Percentiles rank a stretch among this genome's conserved stretches.
These are phyloP conservation scores for Tetraodon nigroviridis DNA, from an alignment of 2,113 vertebrate species.

Conservation along the genomic window DNA sequence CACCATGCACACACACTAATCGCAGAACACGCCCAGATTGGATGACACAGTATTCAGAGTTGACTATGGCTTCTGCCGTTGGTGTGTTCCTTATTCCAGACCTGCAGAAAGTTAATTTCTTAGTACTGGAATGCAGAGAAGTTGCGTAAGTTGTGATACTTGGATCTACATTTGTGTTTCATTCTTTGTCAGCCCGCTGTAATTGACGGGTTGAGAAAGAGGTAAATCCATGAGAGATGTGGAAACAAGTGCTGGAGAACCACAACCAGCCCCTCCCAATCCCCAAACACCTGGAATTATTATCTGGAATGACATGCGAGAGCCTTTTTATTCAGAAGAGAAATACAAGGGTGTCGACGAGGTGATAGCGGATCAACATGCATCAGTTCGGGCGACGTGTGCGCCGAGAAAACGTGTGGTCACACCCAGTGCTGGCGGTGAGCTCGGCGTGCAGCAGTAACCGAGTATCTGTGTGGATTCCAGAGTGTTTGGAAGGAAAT, in stretches of 20 bases:
- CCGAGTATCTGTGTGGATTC: slow-evolving; percentile 67
- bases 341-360: neutral
- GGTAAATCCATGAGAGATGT: slow-evolving; percentile 39
- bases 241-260: slow-evolving; percentile 22
- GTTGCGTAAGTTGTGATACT: slow-evolving; percentile 27
- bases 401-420: slow-evolving; percentile 17
- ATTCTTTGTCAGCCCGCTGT: slow-evolving; percentile 46
- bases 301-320: neutral
- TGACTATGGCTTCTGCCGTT: slow-evolving; percentile 14
- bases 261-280: neutral
- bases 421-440: slow-evolving; percentile 28
- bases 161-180: slow-evolving; percentile 31
- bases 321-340: slow-evolving; percentile 3
- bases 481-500: slow-evolving; percentile 66
- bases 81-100: slow-evolving; percentile 7
- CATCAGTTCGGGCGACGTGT: neutral
- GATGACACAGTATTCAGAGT: slow-evolving; percentile 39
- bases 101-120: neutral
- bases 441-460: slow-evolving; percentile 62
- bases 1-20: slow-evolving; percentile 10
- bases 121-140: neutral
- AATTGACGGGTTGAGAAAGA: slow-evolving; percentile 55
- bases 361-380: neutral
- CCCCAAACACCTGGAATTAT: slow-evolving; percentile 29
- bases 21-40: slow-evolving; percentile 45